These are phyloP conservation scores for Heliconius himera DNA, from an alignment of 1,140 invertebrate genomes.

Conservation along the genomic window DNA sequence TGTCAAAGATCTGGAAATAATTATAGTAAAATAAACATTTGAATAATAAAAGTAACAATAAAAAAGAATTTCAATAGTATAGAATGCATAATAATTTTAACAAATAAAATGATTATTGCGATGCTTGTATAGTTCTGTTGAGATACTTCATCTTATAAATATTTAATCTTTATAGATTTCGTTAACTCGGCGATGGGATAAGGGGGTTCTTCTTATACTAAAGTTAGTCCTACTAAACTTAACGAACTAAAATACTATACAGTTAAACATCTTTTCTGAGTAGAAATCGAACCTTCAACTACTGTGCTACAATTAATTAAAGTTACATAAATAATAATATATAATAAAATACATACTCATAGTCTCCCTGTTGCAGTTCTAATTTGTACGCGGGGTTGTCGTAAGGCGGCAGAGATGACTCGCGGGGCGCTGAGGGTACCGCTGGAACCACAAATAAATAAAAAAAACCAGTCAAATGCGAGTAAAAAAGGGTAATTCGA, in stretches of 20 bases:
- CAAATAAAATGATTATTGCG: no score
- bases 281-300: no score
- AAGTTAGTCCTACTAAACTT: no score
- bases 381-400: slow-evolving; percentile 97
- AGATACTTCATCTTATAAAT: no score
- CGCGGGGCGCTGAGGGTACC: slow-evolving; percentile 82
- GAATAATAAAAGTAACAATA: background rate
- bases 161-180: no score
- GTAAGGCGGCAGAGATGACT: slow-evolving; percentile 90
- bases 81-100: background rate
- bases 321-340: background rate
- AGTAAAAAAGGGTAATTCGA: no score
- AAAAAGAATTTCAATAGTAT: background rate
- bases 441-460: slow-evolving; percentile 50
- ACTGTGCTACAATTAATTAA: background rate
- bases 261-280: no score
- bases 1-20: slow-evolving; percentile 73
- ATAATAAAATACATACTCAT: slow-evolving; percentile 85
- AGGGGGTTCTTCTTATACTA: no score
- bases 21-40: background rate
- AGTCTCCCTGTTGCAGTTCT: slow-evolving; percentile 94
- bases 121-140: no score
- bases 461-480: background rate
- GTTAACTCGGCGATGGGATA: no score
- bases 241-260: no score